Base-by-base conservation (phyloP, 1,140 invertebrate species). In the Sminthurinus signatus region DNA sequence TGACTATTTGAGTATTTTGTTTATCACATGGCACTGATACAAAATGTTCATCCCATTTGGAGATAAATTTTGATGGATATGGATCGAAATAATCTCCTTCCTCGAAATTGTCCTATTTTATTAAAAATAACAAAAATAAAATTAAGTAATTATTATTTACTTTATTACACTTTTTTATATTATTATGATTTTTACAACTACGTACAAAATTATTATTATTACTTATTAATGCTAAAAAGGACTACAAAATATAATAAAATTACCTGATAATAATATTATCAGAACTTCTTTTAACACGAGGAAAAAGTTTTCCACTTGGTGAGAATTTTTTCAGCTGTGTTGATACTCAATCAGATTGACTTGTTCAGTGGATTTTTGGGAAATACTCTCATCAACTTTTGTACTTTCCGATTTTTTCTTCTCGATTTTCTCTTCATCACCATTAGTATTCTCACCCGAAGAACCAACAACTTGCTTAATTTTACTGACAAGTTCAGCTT, bases 11-110 rank as follows among this genome's bases (percentile, higher is more conserved):
- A 61, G 89, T 77, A 78, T 85, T 92, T 48, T 86, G 81, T 2
- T 76, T 70, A 4, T 89, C 92, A 76, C 84, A 89, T 1, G 92
- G 91, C 84, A 96, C 83, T 72, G 87, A 81, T 10, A 95, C 89
- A 81, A 88, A 86, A 69, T 86, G 80, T 21, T 83, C 77, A 73
- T 89, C 85, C 91, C 91, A 96, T 71, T 82, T 81, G 71, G 88
- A 85, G 43, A 54, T 62, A 64, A 73, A 76, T 10, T 28, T 57
- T 12, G 36, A 5, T 3, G 81, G 80, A 75, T 84, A 81, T 2
- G 88, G 85, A 62, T 29, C n/a, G 3, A 72, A 54, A 2, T 29
- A 15, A 51, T 62, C 65, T 8, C 62, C 65, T 4, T 48, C 61
- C 28, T 55, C 62, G 31, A 59, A 65, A 39, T 64, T 60, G 21